Evolutionary conservation across 2,888 invertebrate genomes (phyloP).

Genomic region (Caenorhabditis sinica): DNA sequence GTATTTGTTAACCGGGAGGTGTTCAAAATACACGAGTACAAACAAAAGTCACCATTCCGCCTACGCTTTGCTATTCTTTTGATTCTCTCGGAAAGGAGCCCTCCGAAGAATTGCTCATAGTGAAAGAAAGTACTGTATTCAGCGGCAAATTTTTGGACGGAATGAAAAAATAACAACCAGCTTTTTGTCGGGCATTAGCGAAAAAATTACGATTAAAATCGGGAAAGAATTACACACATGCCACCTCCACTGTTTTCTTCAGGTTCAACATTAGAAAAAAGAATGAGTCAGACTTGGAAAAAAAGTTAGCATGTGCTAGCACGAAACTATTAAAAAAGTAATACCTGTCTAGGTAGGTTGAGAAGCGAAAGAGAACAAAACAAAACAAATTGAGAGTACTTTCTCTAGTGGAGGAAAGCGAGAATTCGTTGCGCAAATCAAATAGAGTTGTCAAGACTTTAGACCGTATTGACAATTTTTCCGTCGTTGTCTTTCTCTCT

Average conservation of each 20-base stretch:
- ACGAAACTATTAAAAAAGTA: slow-evolving; percentile 15
- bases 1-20: slow-evolving; percentile 36
- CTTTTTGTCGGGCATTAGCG: slow-evolving; percentile 13
- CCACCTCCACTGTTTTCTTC: slow-evolving; percentile 27
- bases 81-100: slow-evolving; percentile 16
- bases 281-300: slow-evolving; percentile 20
- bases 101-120: slow-evolving; percentile 23
- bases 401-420: slow-evolving; percentile 23
- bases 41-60: slow-evolving; percentile 47
- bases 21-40: slow-evolving; percentile 53
- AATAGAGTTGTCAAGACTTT: slow-evolving; percentile 39
- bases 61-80: slow-evolving; percentile 26
- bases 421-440: slow-evolving; percentile 47
- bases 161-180: slow-evolving; percentile 46
- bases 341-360: not conserved
- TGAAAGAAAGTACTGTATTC: slow-evolving; percentile 23
- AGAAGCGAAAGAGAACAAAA: slow-evolving; percentile 2
- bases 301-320: not conserved
- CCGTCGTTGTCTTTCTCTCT: not conserved
- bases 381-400: slow-evolving; percentile 26
- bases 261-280: not conserved
- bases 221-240: slow-evolving; percentile 26
- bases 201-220: slow-evolving; percentile 49
- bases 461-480: slow-evolving; percentile 32
- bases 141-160: slow-evolving; percentile 16